Evolutionary conservation across 23 tunicate species (phyloP).

Genomic region (Styela plicata): DNA sequence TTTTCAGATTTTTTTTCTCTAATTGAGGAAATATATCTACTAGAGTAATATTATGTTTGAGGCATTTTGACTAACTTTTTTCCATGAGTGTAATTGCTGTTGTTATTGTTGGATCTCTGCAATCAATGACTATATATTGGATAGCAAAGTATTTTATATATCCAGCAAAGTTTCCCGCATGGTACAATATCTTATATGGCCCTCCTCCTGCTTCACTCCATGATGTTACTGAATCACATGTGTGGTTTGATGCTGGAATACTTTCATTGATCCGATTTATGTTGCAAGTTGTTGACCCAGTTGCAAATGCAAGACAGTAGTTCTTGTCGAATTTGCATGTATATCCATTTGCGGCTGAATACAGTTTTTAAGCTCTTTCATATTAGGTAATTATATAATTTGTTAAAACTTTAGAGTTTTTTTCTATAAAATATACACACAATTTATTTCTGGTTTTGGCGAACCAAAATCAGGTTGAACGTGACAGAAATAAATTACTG

Average conservation of each 20-base stretch:
- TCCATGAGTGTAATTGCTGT: neutral
- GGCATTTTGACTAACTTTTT: neutral
- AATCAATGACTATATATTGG: neutral
- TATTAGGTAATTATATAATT: no score
- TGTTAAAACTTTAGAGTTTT: no score
- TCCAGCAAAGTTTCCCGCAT: neutral
- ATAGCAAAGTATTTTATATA: neutral
- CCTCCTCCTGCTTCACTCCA: neutral
- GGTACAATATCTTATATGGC: neutral
- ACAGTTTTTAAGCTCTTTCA: no score
- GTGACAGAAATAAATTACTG: no score
- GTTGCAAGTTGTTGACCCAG: neutral
- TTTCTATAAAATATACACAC: no score
- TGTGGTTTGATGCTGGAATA: neutral
- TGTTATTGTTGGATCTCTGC: neutral
- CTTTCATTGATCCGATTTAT: neutral
- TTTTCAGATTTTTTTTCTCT: no score
- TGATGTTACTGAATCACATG: neutral
- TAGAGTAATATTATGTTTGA: no score
- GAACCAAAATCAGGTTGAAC: no score
- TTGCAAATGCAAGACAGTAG: neutral
- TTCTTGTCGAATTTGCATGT: neutral
- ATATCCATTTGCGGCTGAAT: neutral
- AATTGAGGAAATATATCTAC: no score
- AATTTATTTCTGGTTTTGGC: no score